Evolutionary conservation across 2,113 vertebrate genomes (phyloP).

Genomic region (Centropristis striata): DNA sequence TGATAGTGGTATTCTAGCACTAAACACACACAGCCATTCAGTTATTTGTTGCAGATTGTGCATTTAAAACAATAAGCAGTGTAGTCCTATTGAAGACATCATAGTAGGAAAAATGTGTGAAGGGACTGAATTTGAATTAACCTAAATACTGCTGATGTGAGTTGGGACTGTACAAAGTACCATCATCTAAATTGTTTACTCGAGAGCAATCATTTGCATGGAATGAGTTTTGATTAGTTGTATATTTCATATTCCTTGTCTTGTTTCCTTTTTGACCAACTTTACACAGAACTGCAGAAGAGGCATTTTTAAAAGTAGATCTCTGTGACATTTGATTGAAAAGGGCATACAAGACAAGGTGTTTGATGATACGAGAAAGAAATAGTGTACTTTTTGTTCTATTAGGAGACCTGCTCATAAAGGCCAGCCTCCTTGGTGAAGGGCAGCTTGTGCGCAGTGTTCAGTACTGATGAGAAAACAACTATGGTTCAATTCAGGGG

Average conservation of each 20-base stretch:
- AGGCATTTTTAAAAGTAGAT: not conserved
- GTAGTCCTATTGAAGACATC: not conserved
- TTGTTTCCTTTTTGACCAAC: not conserved
- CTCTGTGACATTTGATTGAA: not conserved
- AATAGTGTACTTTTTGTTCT: not conserved
- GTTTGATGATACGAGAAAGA: not conserved
- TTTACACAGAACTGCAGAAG: not conserved
- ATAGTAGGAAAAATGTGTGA: not conserved
- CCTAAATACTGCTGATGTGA: not conserved
- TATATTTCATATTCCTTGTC: not conserved
- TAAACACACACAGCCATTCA: constrained; percentile 4
- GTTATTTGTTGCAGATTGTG: not conserved
- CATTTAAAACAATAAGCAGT: constrained; percentile 9
- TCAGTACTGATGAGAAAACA: constrained; percentile 69
- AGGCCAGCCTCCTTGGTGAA: constrained; percentile 40
- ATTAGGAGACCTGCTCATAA: constrained; percentile 25
- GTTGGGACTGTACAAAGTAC: not conserved
- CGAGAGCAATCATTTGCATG: not conserved
- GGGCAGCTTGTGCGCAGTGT: constrained; percentile 20
- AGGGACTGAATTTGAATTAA: constrained; percentile 7
- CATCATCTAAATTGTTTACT: not conserved
- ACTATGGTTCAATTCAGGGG: constrained; percentile 50
- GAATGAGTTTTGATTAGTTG: not conserved
- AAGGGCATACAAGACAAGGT: not conserved
- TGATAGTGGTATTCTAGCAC: constrained; percentile 13